phyloP scores from a whole-genome alignment of 2,797 vertebrate genomes.

The Anguilla anguilla region DNA sequence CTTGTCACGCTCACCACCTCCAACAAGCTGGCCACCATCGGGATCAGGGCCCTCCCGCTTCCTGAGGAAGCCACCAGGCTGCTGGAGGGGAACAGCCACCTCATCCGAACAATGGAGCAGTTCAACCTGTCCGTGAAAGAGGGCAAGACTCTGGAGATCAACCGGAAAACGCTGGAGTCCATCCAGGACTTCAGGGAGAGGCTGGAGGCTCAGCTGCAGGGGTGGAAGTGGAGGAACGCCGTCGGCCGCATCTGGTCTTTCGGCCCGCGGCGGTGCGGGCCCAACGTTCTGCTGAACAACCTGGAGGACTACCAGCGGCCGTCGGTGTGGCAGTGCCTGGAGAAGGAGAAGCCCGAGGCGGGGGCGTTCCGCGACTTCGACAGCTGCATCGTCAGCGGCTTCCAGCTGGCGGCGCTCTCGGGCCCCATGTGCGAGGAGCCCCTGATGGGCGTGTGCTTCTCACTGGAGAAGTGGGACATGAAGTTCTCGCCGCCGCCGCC shows the following conservation, averaged over 20 bases:
- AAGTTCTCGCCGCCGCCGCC: conserved; percentile 53
- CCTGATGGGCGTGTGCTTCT: conserved; percentile 95
- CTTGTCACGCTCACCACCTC: conserved; percentile 87
- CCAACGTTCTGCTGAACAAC: conserved; percentile 87
- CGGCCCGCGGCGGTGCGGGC: conserved; percentile 89
- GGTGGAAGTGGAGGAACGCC: conserved; percentile 85
- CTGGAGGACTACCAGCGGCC: conserved; percentile 76
- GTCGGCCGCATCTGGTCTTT: conserved; percentile 92
- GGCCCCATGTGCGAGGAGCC: conserved; percentile 98
- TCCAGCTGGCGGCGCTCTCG: conserved; percentile 88
- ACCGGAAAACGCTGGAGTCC: conserved; percentile 73
- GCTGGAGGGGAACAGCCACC: conserved; percentile 82
- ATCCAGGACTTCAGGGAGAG: conserved; percentile 78
- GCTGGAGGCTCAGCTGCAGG: conserved; percentile 81
- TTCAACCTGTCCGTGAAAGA: conserved; percentile 81
- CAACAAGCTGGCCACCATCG: conserved; percentile 84
- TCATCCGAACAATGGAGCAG: conserved; percentile 89
- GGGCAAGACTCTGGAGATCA: conserved; percentile 74
- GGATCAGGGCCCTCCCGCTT: conserved; percentile 83
- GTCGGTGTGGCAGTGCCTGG: conserved; percentile 86
- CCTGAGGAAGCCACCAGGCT: conserved; percentile 85
- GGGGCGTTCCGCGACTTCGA: conserved; percentile 77
- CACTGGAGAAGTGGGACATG: conserved; percentile 86
- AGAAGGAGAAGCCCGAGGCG: conserved; percentile 50
- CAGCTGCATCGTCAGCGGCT: conserved; percentile 93